Evolutionary conservation across 2,888 invertebrate species (phyloP), one percentile per base, ranked within the genome.

Genomic region (Pristionchus exspectatus): DNA sequence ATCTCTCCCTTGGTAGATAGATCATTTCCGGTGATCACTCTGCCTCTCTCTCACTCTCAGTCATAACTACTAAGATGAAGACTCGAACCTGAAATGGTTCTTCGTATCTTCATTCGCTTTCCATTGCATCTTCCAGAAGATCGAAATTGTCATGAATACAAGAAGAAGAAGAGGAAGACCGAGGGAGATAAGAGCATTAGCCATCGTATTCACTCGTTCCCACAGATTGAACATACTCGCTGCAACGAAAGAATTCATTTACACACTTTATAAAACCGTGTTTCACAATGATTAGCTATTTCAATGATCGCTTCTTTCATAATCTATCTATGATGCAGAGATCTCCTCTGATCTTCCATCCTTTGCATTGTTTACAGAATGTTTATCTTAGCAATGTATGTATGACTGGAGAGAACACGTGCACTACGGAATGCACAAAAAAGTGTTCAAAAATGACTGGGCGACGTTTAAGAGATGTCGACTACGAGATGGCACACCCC

Each of bases 141-240:
- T 94, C 9, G 93, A 90, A 14, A 90, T 77, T 59, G 94, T 93
- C 94, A 94, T 94, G 90, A 93, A 93, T 56, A 94, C 91, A 27
- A 94, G 90, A n/a, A 94, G 91, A 44, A 91, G 89, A 89, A 94
- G 91, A n/a, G 94, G 94, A 24, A 94, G 90, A 56, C 94, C 88
- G 74, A 94, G 94, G 27, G 94, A 92, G 14, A 94, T 87, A 14
- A 94, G 86, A 27, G 94, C 91, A 88, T 93, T 93, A 72, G 92
- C 93, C 44, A 93, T 90, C 12, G 93, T 93, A 89, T 94, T 93
- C n/a, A 93, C 44, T 77, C 92, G 91, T 89, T 94, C 94, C 69
- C 93, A 91, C 63, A 90, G 87, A 4, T 90, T 66, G 91, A 94
- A 91, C 56, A 92, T 81, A 30, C 89, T 84, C 33, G 92, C 93